These are phyloP conservation scores for Trichacis sp. DNA, from an alignment of 2,888 invertebrate species.

Conservation along the genomic window DNA sequence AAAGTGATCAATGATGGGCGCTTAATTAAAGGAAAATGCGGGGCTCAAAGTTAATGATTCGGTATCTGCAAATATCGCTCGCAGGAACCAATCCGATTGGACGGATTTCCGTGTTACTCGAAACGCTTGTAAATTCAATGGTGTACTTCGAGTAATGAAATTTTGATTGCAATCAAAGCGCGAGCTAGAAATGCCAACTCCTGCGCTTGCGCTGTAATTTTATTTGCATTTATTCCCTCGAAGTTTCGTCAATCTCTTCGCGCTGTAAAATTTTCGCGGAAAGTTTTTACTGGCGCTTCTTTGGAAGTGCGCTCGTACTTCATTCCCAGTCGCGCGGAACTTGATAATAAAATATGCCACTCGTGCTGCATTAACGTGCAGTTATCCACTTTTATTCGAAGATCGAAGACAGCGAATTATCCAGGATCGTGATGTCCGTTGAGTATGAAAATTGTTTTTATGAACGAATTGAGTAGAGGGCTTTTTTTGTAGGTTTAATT, in stretches of 20 bases:
- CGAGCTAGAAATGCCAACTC: neutral
- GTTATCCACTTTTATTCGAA: slow-evolving; percentile 20
- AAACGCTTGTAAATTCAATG: neutral
- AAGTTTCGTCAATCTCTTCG: slow-evolving; percentile 28
- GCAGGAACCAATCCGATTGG: neutral
- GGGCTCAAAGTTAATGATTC: neutral
- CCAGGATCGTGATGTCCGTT: slow-evolving; percentile 8
- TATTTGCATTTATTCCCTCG: slow-evolving; percentile 32
- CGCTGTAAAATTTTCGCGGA: slow-evolving; percentile 9
- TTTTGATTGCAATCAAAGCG: slow-evolving; percentile 2
- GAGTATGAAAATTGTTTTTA: neutral
- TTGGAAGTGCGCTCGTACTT: slow-evolving; percentile 23
- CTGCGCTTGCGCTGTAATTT: slow-evolving; percentile 19
- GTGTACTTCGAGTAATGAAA: neutral
- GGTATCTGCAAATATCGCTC: neutral
- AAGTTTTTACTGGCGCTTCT: slow-evolving; percentile 17
- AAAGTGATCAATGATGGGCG: neutral
- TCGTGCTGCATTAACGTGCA: slow-evolving; percentile 33
- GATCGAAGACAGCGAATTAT: slow-evolving; percentile 20
- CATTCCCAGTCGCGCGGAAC: slow-evolving; percentile 26
- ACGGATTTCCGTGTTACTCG: neutral
- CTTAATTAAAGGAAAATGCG: neutral
- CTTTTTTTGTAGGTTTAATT: too few species aligned
- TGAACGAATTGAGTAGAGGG: too few species aligned
- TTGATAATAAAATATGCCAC: slow-evolving; percentile 34